Evolutionary conservation across 2,888 invertebrate genomes (phyloP).

Genomic region (Amphimallon solstitiale): DNA sequence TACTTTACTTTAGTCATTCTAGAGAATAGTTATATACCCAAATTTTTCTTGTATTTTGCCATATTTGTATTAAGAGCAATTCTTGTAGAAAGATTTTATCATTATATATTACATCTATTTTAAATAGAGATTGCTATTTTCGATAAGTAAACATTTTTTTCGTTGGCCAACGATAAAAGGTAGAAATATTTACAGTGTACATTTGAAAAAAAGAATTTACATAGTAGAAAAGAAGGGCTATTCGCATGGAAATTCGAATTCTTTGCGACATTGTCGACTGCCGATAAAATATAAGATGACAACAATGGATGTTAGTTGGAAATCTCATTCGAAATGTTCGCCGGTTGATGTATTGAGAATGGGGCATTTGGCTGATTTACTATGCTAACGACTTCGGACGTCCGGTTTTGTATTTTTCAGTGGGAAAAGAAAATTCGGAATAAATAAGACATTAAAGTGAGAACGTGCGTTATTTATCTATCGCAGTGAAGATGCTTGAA

Average conservation of each 20-base stretch:
- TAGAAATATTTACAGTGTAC: constrained; percentile 62
- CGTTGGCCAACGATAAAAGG: constrained; percentile 58
- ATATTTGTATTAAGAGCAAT: constrained; percentile 47
- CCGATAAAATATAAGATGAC: constrained; percentile 65
- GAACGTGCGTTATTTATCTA: constrained; percentile 7
- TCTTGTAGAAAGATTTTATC: too few relatives aligned
- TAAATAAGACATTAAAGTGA: constrained; percentile 58
- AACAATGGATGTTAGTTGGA: constrained; percentile 62
- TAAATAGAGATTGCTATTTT: not conserved
- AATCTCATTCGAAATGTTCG: constrained; percentile 56
- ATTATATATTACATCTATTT: too few relatives aligned
- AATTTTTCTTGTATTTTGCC: constrained; percentile 54
- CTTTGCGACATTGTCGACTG: constrained; percentile 60
- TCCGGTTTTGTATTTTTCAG: constrained; percentile 60
- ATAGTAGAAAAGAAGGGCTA: constrained; percentile 61
- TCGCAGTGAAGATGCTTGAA: too few relatives aligned
- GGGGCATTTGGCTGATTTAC: constrained; percentile 52
- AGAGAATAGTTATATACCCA: too few relatives aligned
- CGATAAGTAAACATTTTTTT: constrained; percentile 18
- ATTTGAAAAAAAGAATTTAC: constrained; percentile 61
- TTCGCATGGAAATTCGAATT: constrained; percentile 64
- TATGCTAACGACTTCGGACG: constrained; percentile 58
- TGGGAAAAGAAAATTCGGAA: constrained; percentile 52
- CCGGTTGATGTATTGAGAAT: constrained; percentile 59
- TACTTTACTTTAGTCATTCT: too few relatives aligned